These are phyloP conservation scores for Epistrophella euchroma DNA, from an alignment of 2,888 invertebrate species.

Conservation along the genomic window DNA sequence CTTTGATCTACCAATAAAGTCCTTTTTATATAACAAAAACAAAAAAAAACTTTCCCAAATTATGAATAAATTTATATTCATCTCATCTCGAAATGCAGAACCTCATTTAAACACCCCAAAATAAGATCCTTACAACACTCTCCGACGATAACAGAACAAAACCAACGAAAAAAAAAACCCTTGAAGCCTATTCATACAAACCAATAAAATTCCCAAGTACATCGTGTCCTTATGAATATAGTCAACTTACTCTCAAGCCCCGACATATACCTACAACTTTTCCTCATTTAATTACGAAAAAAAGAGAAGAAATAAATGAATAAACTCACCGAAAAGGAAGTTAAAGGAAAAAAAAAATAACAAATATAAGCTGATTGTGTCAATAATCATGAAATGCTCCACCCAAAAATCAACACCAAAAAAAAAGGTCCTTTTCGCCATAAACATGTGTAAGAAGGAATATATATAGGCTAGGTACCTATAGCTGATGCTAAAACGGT, in stretches of 20 bases:
- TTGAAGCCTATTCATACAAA: slow-evolving; percentile 31
- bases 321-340: slow-evolving; percentile 24
- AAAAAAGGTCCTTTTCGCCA: slow-evolving; percentile 28
- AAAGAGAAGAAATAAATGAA: slow-evolving; percentile 37
- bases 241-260: slow-evolving; percentile 40
- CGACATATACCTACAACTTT: slow-evolving; percentile 39
- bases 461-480: neutral
- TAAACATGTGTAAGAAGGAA: neutral
- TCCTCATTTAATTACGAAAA: slow-evolving; percentile 65
- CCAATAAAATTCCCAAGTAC: slow-evolving; percentile 45
- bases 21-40: slow-evolving; percentile 10
- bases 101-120: slow-evolving; percentile 15
- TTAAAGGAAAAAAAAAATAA: slow-evolving; percentile 1
- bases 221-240: slow-evolving; percentile 56
- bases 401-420: slow-evolving; percentile 23
- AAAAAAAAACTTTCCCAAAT: slow-evolving; percentile 19
- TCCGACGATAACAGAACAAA: neutral
- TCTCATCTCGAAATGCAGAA: slow-evolving; percentile 17
- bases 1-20: slow-evolving; percentile 5
- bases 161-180: slow-evolving; percentile 2
- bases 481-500: neutral
- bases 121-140: slow-evolving; percentile 13
- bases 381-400: slow-evolving; percentile 67
- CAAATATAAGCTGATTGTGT: slow-evolving; percentile 66
- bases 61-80: slow-evolving; percentile 60